A percentile compares a stretch with the other conserved stretches of the same genome.
Conservation (phyloP, 2,113 vertebrate genomes). For the Misgurnus mizolepis region DNA sequence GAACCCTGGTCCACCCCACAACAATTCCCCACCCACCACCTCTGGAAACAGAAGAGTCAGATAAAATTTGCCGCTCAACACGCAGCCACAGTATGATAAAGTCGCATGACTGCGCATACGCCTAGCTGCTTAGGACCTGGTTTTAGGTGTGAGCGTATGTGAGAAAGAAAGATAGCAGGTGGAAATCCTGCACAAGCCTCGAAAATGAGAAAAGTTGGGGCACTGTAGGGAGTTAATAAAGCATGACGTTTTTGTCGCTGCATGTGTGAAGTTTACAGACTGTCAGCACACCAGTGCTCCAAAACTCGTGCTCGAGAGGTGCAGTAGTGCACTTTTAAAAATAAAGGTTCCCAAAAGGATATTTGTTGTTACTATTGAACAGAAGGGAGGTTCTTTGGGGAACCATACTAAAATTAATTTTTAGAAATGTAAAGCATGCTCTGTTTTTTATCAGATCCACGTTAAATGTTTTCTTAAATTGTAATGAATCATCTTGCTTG, state of each 20-base stretch:
- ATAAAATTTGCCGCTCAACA: constrained; percentile 30
- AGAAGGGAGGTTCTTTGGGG: too few species aligned
- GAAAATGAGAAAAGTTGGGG: constrained; percentile 33
- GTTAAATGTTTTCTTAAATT: too few species aligned
- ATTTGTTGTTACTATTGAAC: too few species aligned
- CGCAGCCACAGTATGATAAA: constrained; percentile 36
- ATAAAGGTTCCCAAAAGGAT: neutral
- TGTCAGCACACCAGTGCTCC: neutral
- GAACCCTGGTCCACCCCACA: neutral
- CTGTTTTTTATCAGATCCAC: too few species aligned
- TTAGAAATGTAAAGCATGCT: too few species aligned
- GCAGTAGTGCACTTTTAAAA: neutral
- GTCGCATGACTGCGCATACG: constrained; percentile 23
- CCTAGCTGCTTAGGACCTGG: constrained; percentile 27
- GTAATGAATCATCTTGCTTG: too few species aligned
- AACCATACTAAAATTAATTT: too few species aligned
- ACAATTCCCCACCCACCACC: neutral
- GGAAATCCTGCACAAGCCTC: constrained; percentile 22
- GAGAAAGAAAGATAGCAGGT: neutral
- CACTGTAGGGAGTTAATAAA: constrained; percentile 47
- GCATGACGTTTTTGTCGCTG: constrained; percentile 37
- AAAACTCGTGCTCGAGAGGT: neutral
- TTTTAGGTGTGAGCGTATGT: constrained; percentile 1
- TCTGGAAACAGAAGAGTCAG: constrained; percentile 13
- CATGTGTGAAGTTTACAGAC: neutral